Evolutionary conservation across 2,113 vertebrate genomes (phyloP), one percentile per base, ranked within the genome.

Genomic region (Fulica atra): DNA sequence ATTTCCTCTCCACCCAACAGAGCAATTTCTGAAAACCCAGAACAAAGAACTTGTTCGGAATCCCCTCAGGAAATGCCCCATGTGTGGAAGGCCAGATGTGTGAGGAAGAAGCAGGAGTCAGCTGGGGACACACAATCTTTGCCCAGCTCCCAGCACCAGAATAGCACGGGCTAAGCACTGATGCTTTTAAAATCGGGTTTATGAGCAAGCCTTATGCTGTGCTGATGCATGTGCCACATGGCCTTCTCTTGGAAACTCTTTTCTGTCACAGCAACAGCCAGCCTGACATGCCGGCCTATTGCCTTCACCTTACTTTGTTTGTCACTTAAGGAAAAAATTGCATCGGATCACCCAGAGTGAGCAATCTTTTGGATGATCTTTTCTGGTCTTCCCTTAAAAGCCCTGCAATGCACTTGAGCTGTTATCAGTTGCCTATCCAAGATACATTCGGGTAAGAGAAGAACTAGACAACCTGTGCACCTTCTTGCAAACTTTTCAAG

Each of bases 91-190:
- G 78, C 5, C 69, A 87, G 42, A 60, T 14, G 19, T 51, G 36
- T 31, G 18, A 16, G 6, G 54, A 88, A 90, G 66, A 40, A 92
- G 54, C 40, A 81, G 69, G 11, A 20, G 54, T 82, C 66, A 93
- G 26, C 29, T 79, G 28, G 21, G 73, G 53, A 76, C 42, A 81
- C 4, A 4, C 29, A 29, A 20, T 76, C 65, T 78, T 86, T 84
- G 74, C 54, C 46, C 40, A 48, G 42, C n/a, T 59, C 64, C 31
- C 14, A 74, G 61, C 51, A 89, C 26, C 65, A 50, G 65, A 72
- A 78, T 1, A 38, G 33, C 1, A 29, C 0, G 0, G 11, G 40
- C 48, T 85, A 71, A 87, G 50, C 3, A 2, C 17, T 46, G 51
- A 51, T 42, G 74, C 36, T 82, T 82, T 89, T 63, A 81, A 83